These are phyloP conservation scores for Biston stratarius DNA, from an alignment of 2,888 invertebrate genomes.

Conservation along the genomic window DNA sequence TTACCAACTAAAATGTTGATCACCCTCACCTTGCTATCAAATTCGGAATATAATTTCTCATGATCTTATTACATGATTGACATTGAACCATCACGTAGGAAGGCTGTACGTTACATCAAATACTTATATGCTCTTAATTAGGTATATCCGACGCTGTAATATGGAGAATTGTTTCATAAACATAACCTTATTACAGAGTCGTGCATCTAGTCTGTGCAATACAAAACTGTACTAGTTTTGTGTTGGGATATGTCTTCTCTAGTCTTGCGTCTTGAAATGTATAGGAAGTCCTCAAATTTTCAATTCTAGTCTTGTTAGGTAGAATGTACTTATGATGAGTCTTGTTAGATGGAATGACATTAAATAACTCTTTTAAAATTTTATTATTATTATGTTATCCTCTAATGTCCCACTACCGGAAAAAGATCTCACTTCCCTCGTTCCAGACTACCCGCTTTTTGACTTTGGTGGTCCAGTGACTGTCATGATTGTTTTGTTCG, in stretches of 20 bases:
- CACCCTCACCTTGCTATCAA: background rate
- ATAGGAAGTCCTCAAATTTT: background rate
- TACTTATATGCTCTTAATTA: constrained; percentile 38
- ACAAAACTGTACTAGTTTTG: constrained; percentile 8
- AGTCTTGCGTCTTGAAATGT: constrained; percentile 8
- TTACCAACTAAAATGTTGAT: too few species aligned
- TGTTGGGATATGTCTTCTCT: background rate
- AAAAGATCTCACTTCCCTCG: too few species aligned
- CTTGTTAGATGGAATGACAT: too few species aligned
- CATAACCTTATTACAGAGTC: constrained; percentile 34
- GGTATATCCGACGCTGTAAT: constrained; percentile 32
- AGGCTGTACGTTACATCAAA: constrained; percentile 32
- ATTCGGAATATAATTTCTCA: constrained; percentile 1
- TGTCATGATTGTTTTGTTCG: too few species aligned
- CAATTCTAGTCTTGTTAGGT: background rate
- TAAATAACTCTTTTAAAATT: background rate
- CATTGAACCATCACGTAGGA: constrained; percentile 44
- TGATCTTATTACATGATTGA: constrained; percentile 18
- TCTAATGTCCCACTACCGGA: too few species aligned
- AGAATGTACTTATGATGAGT: too few species aligned
- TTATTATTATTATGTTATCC: too few species aligned
- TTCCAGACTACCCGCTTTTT: too few species aligned
- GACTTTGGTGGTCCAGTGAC: too few species aligned
- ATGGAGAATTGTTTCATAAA: constrained; percentile 35
- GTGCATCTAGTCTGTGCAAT: constrained; percentile 43